Conservation (phyloP, 2,113 vertebrate genomes). For the Calidris pugnax region DNA sequence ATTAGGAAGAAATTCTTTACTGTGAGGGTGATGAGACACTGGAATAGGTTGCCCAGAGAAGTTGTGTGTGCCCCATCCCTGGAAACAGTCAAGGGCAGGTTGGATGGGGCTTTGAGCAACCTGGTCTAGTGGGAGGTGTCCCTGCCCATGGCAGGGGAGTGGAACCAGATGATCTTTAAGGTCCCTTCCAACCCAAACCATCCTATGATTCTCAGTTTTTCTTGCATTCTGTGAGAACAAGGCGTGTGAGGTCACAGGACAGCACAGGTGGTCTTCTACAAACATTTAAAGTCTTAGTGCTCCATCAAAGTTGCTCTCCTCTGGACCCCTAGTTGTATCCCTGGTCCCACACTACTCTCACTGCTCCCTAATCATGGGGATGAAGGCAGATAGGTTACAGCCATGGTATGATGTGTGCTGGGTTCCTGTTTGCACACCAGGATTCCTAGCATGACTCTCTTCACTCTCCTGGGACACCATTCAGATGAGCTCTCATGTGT, state of each 20-base stretch:
- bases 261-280: neutral
- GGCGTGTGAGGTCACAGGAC: neutral
- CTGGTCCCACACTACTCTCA: neutral
- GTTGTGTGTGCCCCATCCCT: neutral
- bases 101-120: neutral
- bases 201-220: neutral
- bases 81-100: neutral
- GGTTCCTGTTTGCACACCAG: neutral
- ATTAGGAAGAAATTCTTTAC: neutral
- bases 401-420: too few relatives aligned
- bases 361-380: neutral
- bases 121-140: neutral
- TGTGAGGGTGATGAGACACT: neutral
- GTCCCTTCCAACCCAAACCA: neutral
- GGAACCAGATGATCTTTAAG: neutral
- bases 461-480: rapidly evolving
- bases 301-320: neutral
- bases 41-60: neutral
- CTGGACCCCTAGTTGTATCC: neutral
- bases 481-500: neutral
- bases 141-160: neutral
- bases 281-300: neutral
- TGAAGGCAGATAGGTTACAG: neutral
- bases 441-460: neutral
- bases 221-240: neutral